phyloP scores from a whole-genome alignment of 2,888 invertebrate species.

The Drosophila meridionalis region DNA sequence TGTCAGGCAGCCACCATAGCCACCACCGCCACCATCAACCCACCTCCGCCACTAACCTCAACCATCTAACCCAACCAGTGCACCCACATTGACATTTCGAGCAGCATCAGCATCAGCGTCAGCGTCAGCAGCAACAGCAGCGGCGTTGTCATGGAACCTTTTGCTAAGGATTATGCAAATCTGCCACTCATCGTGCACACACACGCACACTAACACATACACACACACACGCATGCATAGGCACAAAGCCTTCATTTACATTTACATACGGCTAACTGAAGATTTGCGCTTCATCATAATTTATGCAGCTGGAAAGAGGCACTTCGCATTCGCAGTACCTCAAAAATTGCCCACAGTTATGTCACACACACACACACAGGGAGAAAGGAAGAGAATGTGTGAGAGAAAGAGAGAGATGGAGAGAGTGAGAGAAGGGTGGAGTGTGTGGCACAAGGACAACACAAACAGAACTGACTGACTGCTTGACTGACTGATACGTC shows the following conservation, averaged over 20 bases:
- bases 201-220: constrained; percentile 37
- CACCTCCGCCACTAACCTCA: not conserved
- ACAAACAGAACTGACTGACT: constrained; percentile 45
- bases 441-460: constrained; percentile 42
- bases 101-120: constrained; percentile 61
- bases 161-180: constrained; percentile 80
- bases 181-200: constrained; percentile 75
- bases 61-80: constrained; percentile 6
- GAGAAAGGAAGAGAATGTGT: not conserved
- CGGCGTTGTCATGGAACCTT: constrained; percentile 77
- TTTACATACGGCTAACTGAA: constrained; percentile 78
- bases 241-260: constrained; percentile 75
- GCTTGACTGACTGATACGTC: constrained; percentile 42
- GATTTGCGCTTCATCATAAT: constrained; percentile 79
- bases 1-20: constrained; percentile 33
- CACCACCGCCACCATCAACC: not conserved
- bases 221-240: constrained; percentile 28
- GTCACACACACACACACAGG: constrained; percentile 33
- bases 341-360: constrained; percentile 77
- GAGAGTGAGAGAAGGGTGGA: not conserved
- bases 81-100: constrained; percentile 72
- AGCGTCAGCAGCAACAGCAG: constrained; percentile 48
- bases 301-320: constrained; percentile 69
- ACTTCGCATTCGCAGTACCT: constrained; percentile 71
- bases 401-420: not conserved